phyloP scores from a whole-genome alignment of 2,113 vertebrate species.

The Acanthisitta chloris region DNA sequence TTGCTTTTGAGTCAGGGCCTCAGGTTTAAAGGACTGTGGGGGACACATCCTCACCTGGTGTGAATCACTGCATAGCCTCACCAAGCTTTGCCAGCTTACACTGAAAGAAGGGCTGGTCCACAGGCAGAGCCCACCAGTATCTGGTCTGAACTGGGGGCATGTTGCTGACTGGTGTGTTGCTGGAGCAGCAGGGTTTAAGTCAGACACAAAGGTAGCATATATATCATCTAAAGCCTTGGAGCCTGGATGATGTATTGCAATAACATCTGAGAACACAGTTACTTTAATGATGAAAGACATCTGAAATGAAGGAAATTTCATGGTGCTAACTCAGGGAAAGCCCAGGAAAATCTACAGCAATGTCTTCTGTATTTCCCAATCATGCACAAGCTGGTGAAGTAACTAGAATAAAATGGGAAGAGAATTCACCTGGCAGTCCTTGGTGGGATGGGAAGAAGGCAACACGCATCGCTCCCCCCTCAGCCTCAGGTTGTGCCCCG shows the following conservation, averaged over 20 bases:
- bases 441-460: not conserved
- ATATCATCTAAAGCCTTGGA: not conserved
- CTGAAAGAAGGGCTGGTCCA: not conserved
- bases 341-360: not conserved
- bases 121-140: not conserved
- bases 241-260: not conserved
- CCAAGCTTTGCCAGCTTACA: not conserved
- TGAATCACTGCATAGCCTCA: not conserved
- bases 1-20: not conserved
- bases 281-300: not conserved
- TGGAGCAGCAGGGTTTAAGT: not conserved
- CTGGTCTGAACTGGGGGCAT: not conserved
- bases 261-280: not conserved
- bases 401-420: not conserved
- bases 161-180: not conserved
- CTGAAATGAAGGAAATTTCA: not conserved
- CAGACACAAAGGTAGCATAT: not conserved
- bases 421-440: not conserved
- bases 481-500: rapidly evolving
- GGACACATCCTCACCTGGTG: not conserved
- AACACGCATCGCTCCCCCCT: rapidly evolving
- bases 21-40: not conserved
- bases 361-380: not conserved
- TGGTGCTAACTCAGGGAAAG: not conserved
- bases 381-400: not conserved